Evolutionary conservation across 2,113 vertebrate species (phyloP).

Genomic region (Pangasianodon gigas): DNA sequence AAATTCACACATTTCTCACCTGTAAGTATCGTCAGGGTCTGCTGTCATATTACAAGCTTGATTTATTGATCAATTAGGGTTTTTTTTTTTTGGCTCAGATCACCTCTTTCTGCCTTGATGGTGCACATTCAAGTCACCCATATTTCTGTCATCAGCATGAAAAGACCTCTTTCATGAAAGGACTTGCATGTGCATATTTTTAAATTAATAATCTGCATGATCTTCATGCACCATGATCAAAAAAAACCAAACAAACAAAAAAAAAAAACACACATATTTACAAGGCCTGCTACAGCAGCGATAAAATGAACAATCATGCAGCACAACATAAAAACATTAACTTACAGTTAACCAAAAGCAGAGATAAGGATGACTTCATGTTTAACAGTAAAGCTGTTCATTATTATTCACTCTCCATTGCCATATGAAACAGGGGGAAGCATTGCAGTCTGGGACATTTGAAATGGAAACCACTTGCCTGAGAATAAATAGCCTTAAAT

Average conservation of each 20-base stretch:
- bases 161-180: not conserved
- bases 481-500: not conserved
- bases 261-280: not conserved
- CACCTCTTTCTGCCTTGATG: not conserved
- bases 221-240: not conserved
- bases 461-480: not conserved
- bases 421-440: not conserved
- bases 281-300: too few species aligned
- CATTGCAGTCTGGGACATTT: not conserved
- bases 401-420: not conserved
- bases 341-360: not conserved
- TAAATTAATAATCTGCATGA: not conserved
- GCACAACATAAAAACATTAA: not conserved
- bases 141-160: not conserved
- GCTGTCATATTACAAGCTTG: not conserved
- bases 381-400: not conserved
- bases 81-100: not conserved
- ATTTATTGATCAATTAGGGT: not conserved
- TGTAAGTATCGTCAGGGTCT: not conserved
- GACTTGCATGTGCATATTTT: not conserved
- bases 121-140: not conserved
- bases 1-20: not conserved
- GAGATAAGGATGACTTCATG: not conserved
- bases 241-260: not conserved
- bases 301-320: not conserved